phyloP scores from a whole-genome alignment of 2,113 vertebrate genomes.

The Notothenia coriiceps region DNA sequence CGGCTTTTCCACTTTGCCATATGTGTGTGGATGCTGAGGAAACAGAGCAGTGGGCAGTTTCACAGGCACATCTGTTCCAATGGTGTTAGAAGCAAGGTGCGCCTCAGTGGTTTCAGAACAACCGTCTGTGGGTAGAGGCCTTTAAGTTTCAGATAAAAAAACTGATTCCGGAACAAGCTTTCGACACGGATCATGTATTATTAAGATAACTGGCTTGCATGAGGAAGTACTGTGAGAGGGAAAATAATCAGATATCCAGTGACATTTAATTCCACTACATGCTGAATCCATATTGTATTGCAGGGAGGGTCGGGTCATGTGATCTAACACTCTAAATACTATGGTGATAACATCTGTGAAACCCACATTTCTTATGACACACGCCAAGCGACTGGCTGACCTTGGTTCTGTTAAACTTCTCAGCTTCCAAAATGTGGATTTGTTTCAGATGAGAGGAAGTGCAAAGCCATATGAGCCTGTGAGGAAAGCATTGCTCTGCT shows the following conservation, averaged over 20 bases:
- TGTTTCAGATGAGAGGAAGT: constrained; percentile 65
- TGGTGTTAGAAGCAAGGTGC: constrained; percentile 26
- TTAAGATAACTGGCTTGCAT: background rate
- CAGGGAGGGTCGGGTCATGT: background rate
- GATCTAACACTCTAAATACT: constrained; percentile 37
- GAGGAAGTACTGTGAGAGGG: background rate
- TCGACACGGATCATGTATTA: constrained; percentile 1
- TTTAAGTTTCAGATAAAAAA: constrained; percentile 21
- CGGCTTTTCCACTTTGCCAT: background rate
- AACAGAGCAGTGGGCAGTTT: constrained; percentile 18
- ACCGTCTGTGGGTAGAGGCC: constrained; percentile 2
- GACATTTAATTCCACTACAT: constrained; percentile 34
- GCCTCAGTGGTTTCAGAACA: constrained; percentile 34
- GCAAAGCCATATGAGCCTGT: constrained; percentile 50
- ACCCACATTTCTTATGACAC: constrained; percentile 50
- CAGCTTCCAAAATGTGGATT: constrained; percentile 46
- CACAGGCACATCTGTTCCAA: constrained; percentile 42
- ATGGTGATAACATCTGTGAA: constrained; percentile 55
- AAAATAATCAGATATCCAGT: constrained; percentile 22
- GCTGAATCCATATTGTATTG: constrained; percentile 32
- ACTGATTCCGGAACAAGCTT: constrained; percentile 12
- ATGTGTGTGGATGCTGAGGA: constrained; percentile 8
- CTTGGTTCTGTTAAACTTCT: constrained; percentile 39
- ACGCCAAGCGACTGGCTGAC: constrained; percentile 24
- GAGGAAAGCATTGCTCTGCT: constrained; percentile 20